Base-by-base conservation (phyloP, 2,888 invertebrate species). In the Ditylenchus weischeri region DNA sequence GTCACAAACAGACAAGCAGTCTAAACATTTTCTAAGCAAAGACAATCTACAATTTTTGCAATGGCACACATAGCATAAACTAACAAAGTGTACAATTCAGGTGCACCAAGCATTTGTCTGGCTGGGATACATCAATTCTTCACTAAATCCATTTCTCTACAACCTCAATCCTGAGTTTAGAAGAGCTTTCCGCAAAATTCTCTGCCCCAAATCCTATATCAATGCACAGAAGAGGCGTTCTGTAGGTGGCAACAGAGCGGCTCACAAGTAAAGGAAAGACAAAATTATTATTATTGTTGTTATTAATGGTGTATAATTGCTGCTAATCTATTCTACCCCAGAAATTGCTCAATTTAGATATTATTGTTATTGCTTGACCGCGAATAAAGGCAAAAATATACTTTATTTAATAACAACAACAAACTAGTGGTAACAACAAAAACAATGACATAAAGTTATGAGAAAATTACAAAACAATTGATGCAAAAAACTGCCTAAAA, bases 101-200 rank as follows among this genome's bases (percentile, higher is more conserved):
- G 79, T 81, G 6, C 73, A 76, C 43, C 81, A 81, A 70, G 81
- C 81, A 10, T 82, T 81, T 70, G 79, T 79, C 7, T 81, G 81
- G 81, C 72, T 81, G 6, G 81, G 81, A n/a, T 80, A 80, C 68
- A 80, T 80, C 60, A 80, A 80, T 62, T 80, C 79, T 10, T 80
- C 79, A 10, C 71, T 81, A 29, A 81, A 81, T 58, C 81, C 81
- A 6, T 80, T 82, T 61, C 69, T 82, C 8, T 82, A 82, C 67
- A 82, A 83, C 69, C 72, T 82, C 50, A 82, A 83, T 63, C 64
- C 83, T 61, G 83, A 83, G 67, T 83, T 83, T 58, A 76, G 83
- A 59, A 62, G 80, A 57, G 83, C 83, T 0, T 82, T 82, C 73
- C 77, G 79, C 64, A 82, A 79, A 68, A 80, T 82, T 65, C 71